Evolutionary conservation across 1,140 invertebrate species (phyloP), one percentile per base, ranked within the genome.

Genomic region (Nebria ingens): DNA sequence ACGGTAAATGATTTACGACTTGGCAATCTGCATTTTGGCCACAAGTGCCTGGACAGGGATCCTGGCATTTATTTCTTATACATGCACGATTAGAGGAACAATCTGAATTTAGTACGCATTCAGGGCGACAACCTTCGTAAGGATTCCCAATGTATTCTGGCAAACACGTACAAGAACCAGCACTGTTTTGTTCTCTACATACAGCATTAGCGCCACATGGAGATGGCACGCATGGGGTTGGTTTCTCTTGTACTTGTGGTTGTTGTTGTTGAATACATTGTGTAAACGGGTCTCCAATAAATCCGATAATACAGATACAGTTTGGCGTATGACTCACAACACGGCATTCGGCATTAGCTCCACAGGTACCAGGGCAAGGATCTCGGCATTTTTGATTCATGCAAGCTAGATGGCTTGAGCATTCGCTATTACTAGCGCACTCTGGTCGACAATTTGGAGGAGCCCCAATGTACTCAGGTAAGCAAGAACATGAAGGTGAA

Each of bases 21-120:
- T 85, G 81, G 69, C 91, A 93, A 57, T 86, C 71, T 4, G 90
- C 86, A 71, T 90, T 89, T 55, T 82, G 78, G 11, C 86, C 87
- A 69, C 87, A 91, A 22, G 84, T 83, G 49, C 86, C 86, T 4
- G 83, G 80, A 64, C 88, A 91, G 21, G 88, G 88, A 70, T 90
- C 84, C 25, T 76, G 71, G 64, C 89, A 93, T 67, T 87, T 89
- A 59, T 87, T 87, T 59, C 80, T 80, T 54, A 88, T 75, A 64
- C 89, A 93, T 19, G 86, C 84, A 68, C 84, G 84, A 65, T 89
- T 82, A 55, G 84, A 78, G 12, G 83, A 77, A 72, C 90, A 93
- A 67, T 93, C 89, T 21, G 85, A 81, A 65, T 84, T 89, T 2
- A 86, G 72, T 2, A 87, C 80, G 65, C 88, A 92, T 69, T 90